These are phyloP conservation scores for Philopedon plagiatum DNA, from an alignment of 2,888 invertebrate species.

Conservation along the genomic window DNA sequence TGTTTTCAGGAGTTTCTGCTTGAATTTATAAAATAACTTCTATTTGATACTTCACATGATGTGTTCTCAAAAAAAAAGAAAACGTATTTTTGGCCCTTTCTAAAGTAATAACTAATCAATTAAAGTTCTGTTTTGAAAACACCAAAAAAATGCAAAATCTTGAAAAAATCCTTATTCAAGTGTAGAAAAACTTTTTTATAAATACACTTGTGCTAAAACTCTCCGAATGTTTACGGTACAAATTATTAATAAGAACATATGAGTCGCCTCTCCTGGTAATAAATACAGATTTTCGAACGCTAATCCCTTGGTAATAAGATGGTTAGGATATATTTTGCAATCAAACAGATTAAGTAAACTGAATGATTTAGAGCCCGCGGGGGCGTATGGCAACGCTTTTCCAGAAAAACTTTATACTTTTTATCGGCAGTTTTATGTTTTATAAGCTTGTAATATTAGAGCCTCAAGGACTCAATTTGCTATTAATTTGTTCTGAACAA, in stretches of 20 bases:
- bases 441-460: background rate
- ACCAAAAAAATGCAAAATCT: too few species aligned
- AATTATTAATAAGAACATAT: slow-evolving; percentile 57
- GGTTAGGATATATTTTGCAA: slow-evolving; percentile 60
- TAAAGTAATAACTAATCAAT: too few species aligned
- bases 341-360: slow-evolving; percentile 59
- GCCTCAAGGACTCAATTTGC: too few species aligned
- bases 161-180: too few species aligned
- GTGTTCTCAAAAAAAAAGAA: too few species aligned
- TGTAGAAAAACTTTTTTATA: background rate
- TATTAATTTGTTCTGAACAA: too few species aligned
- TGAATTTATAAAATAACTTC: too few species aligned
- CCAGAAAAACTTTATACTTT: background rate
- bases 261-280: slow-evolving; percentile 53
- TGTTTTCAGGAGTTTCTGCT: too few species aligned
- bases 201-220: slow-evolving; percentile 52
- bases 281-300: slow-evolving; percentile 62
- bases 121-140: too few species aligned
- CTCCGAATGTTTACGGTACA: slow-evolving; percentile 57
- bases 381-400: background rate
- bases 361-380: slow-evolving; percentile 52
- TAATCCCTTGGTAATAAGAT: slow-evolving; percentile 62
- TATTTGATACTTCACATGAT: too few species aligned
- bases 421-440: background rate
- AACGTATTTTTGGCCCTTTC: too few species aligned